phyloP scores from a whole-genome alignment of 2,113 vertebrate species.

The cat (Felis catus) region DNA sequence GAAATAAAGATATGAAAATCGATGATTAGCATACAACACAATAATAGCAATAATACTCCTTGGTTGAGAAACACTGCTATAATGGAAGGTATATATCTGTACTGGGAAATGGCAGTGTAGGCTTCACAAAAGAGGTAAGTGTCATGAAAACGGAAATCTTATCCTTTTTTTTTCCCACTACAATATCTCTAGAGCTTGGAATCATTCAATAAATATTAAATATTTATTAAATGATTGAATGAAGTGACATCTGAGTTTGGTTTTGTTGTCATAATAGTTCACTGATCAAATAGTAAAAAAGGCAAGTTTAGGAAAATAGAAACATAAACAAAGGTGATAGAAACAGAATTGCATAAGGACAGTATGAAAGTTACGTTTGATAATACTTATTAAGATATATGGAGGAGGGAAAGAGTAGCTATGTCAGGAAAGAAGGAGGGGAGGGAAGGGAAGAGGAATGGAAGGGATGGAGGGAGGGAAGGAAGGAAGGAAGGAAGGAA shows the following conservation, averaged over 20 bases:
- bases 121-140: background rate
- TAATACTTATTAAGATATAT: background rate
- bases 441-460: fast-evolving
- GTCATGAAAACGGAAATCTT: background rate
- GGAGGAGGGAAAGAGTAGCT: background rate
- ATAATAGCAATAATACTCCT: background rate
- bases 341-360: background rate
- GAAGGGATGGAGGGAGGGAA: too few relatives aligned
- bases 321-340: background rate
- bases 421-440: background rate
- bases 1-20: background rate
- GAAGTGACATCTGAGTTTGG: background rate
- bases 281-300: background rate
- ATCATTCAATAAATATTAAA: background rate
- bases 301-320: background rate
- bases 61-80: background rate
- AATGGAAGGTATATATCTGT: background rate
- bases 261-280: background rate
- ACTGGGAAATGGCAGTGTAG: background rate
- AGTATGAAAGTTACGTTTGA: background rate
- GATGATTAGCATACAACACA: background rate
- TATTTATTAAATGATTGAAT: background rate
- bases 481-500: fast-evolving
- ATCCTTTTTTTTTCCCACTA: background rate
- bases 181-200: background rate